A percentile compares a stretch with the other conserved stretches of the same genome.
phyloP scores from a whole-genome alignment of 2,797 vertebrate species.

The Sciaenops ocellatus region DNA sequence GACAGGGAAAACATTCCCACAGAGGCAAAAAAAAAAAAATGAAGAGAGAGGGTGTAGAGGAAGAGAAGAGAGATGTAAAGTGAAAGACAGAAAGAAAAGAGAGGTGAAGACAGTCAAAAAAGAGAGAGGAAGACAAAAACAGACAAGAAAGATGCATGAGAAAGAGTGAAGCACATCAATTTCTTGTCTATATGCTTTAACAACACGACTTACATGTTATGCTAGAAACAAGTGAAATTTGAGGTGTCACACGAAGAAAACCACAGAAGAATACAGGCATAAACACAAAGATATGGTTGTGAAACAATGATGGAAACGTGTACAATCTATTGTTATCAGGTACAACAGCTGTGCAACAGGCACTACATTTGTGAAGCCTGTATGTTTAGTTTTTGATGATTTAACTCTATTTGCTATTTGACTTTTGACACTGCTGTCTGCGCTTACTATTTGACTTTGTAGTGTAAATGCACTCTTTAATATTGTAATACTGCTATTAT shows the following conservation, averaged over 20 bases:
- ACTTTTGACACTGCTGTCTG: neutral
- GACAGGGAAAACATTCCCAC: slow-evolving; percentile 76
- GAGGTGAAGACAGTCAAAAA: slow-evolving; percentile 39
- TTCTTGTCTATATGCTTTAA: slow-evolving; percentile 28
- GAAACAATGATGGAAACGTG: slow-evolving; percentile 11
- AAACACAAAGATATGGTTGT: neutral
- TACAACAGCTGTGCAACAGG: slow-evolving; percentile 13
- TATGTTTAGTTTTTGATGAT: neutral
- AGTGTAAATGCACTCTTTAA: neutral
- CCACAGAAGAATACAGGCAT: neutral
- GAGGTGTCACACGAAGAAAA: slow-evolving; percentile 15
- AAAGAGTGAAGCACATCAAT: slow-evolving; percentile 11
- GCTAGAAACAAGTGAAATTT: slow-evolving; percentile 24
- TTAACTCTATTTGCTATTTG: neutral
- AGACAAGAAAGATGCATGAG: slow-evolving; percentile 32
- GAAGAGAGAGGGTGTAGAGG: slow-evolving; percentile 38
- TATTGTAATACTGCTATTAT: too few species aligned
- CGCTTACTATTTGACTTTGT: neutral
- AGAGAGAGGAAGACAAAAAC: slow-evolving; percentile 17
- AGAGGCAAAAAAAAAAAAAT: slow-evolving; percentile 38
- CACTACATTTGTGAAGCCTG: slow-evolving; percentile 1
- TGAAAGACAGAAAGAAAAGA: slow-evolving; percentile 33
- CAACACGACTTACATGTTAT: slow-evolving; percentile 18
- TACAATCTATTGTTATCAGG: slow-evolving; percentile 16
- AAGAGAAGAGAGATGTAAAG: slow-evolving; percentile 47